phyloP scores from a whole-genome alignment of 1,140 invertebrate genomes.

The Drosophila pseudoobscura region DNA sequence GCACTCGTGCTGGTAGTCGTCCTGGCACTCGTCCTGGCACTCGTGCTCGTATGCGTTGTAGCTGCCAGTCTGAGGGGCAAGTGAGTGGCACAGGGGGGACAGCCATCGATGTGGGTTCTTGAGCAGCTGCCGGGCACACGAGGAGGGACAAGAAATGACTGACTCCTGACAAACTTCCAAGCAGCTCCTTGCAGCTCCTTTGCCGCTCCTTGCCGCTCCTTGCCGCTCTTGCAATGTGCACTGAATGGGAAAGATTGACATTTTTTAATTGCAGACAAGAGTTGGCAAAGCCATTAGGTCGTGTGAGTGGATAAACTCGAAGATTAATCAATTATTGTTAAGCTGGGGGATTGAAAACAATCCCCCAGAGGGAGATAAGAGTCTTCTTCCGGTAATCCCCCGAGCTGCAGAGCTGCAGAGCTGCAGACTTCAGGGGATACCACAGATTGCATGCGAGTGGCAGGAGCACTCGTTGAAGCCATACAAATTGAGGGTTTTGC shows the following conservation, averaged over 20 bases:
- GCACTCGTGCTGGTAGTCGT: no score
- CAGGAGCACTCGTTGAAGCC: neutral
- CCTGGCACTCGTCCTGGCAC: no score
- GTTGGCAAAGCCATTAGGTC: constrained; percentile 8
- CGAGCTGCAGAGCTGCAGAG: no score
- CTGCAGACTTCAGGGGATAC: neutral
- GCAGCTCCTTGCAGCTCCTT: neutral
- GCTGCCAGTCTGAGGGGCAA: neutral
- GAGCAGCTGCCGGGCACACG: constrained; percentile 18
- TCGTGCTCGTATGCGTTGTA: no score
- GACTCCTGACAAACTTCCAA: constrained; percentile 33
- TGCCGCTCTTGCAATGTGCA: constrained; percentile 8
- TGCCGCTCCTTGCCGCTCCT: constrained; percentile 1
- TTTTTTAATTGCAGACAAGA: constrained; percentile 38
- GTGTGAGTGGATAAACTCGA: constrained; percentile 12
- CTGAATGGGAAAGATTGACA: constrained; percentile 5
- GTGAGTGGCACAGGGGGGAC: no score
- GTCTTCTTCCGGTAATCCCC: no score
- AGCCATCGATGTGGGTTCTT: constrained; percentile 35
- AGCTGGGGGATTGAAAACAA: no score
- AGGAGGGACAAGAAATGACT: constrained; percentile 21
- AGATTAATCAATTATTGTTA: constrained; percentile 13
- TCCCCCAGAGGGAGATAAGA: no score
- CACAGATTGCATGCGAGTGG: neutral
- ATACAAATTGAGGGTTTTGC: constrained; percentile 29